Conservation (phyloP, 2,113 vertebrate species). For the Zosterops hypoxanthus region DNA sequence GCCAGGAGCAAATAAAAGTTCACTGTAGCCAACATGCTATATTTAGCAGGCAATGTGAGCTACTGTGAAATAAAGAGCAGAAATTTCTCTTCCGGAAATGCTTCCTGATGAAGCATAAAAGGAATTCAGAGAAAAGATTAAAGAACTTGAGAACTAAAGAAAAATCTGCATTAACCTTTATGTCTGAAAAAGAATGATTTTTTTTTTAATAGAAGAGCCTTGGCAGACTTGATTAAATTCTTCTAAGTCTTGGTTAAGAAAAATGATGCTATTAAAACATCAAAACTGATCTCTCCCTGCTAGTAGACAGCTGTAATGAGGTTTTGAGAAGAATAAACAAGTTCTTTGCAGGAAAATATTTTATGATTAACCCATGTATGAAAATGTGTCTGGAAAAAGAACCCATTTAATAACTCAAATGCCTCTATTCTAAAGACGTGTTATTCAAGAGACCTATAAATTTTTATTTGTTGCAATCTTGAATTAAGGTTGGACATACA, state of each 20-base stretch:
- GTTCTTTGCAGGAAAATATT: neutral
- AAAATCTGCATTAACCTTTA: slow-evolving; percentile 24
- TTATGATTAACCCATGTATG: neutral
- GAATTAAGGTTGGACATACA: neutral
- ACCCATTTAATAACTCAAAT: slow-evolving; percentile 20
- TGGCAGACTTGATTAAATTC: neutral
- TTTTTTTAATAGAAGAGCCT: neutral
- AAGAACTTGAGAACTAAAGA: slow-evolving; percentile 18
- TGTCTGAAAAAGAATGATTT: neutral
- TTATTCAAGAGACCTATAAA: neutral
- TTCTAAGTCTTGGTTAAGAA: slow-evolving; percentile 19
- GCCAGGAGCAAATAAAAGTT: neutral
- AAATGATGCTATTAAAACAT: slow-evolving; percentile 40
- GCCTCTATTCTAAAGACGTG: neutral
- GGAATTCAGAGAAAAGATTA: slow-evolving; percentile 12
- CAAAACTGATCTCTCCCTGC: slow-evolving; percentile 25
- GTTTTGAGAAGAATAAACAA: slow-evolving; percentile 47
- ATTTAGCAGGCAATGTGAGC: neutral
- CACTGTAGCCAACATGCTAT: neutral
- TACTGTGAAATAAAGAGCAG: neutral
- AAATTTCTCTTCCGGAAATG: neutral
- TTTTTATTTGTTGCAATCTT: slow-evolving; percentile 6
- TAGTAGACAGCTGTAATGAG: slow-evolving; percentile 38
- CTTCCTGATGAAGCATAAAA: slow-evolving; percentile 7
- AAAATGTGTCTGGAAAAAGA: slow-evolving; percentile 22